Base-by-base conservation (phyloP, 2,888 invertebrate genomes). In the Auanema freiburgensis region DNA sequence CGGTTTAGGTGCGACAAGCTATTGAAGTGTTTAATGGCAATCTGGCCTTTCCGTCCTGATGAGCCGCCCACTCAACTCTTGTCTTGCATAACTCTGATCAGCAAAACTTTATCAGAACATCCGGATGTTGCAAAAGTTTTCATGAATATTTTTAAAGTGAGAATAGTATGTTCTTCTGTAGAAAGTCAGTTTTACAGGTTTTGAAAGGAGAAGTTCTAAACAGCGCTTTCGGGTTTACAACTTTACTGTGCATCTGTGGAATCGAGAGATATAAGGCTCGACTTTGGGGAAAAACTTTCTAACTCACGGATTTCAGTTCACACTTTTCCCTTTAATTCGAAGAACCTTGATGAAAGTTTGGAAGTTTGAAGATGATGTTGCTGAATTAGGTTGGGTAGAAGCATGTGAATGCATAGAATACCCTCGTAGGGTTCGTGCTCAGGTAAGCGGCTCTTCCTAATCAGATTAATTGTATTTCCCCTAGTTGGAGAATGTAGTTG, bases 311-410 rank as follows among this genome's bases (percentile, higher is more conserved):
- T 54, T 60, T 52, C 57, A 71, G 71, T 51, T 24, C 14, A 44
- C 56, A 25, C 12, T 64, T 5, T 25, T 62, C 6, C 42, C 25
- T 11, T 67, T 69, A n/a, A 65, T 69, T 63, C 69, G 70, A 21
- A 67, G 66, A 43, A 58, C 58, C 0, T 46, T 72, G 6, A 60
- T 62, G 33, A 66, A 66, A 40, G 18, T 72, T 5, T 72, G 63
- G 64, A 61, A 52, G 59, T 64, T 62, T 25, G 67, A 66, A 14
- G 69, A 67, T 50, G 63, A 67, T 25, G 51, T 64, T 0, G 66
- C 66, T 21, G 62, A 66, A 41, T 65, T 62, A 25, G 66, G 63
- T 4, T 72, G 72, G 72, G 57, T 72, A 33, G 33, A 33, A 33
- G 59, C 56, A 59, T 2, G 66, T 64, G 33, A 51, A 60, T 21